phyloP scores from a whole-genome alignment of 2,797 vertebrate genomes.

The Sebastolobus altivelis region DNA sequence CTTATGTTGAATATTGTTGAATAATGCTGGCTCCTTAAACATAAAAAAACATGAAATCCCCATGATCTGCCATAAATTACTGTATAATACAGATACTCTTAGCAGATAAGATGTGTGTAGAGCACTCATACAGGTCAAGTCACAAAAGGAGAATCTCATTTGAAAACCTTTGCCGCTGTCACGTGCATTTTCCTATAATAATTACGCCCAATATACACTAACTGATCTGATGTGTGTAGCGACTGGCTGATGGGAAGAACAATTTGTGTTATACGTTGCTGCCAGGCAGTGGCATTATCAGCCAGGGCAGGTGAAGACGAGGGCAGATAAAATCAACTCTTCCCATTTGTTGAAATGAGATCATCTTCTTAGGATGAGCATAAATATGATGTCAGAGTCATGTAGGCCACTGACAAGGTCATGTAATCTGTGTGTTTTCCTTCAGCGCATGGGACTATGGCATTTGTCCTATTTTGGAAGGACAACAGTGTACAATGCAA shows the following conservation, averaged over 20 bases:
- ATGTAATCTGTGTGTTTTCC: slow-evolving; percentile 51
- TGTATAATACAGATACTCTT: background rate
- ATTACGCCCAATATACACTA: background rate
- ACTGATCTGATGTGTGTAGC: background rate
- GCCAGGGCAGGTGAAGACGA: slow-evolving; percentile 13
- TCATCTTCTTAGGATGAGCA: slow-evolving; percentile 43
- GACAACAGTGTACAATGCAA: background rate
- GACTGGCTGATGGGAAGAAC: background rate
- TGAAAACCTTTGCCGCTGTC: background rate
- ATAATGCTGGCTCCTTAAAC: too few species aligned
- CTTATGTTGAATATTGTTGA: background rate
- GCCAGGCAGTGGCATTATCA: background rate
- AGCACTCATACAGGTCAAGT: background rate
- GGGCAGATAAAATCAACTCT: slow-evolving; percentile 26
- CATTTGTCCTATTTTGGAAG: slow-evolving; percentile 34
- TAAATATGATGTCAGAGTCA: slow-evolving; percentile 45
- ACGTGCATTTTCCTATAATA: background rate
- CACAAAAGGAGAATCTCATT: background rate
- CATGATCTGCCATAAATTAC: too few species aligned
- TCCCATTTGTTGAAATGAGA: slow-evolving; percentile 26
- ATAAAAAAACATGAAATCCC: too few species aligned
- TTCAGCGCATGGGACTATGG: background rate
- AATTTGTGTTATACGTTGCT: background rate
- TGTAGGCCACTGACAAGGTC: slow-evolving; percentile 32
- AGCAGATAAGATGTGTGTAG: background rate